Percentiles rank a stretch among this genome's conserved stretches.
These are phyloP conservation scores for Tipula unca DNA, from an alignment of 2,888 invertebrate genomes.

Conservation along the genomic window DNA sequence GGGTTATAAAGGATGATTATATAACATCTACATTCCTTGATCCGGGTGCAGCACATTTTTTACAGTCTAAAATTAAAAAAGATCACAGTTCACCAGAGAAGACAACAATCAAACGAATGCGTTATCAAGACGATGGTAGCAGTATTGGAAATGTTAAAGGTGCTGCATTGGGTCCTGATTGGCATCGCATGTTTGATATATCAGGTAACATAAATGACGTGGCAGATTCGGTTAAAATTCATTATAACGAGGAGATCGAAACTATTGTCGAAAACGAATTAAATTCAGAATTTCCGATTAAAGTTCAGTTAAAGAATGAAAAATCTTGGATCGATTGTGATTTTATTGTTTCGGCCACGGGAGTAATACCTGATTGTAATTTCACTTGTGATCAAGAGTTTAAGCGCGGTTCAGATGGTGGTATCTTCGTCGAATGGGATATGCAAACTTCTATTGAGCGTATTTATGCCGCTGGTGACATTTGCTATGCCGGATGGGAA, in stretches of 20 bases:
- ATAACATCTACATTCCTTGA: slow-evolving; percentile 93
- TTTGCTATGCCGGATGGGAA: slow-evolving; percentile 75
- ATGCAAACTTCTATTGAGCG: slow-evolving; percentile 71
- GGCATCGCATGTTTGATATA: slow-evolving; percentile 67
- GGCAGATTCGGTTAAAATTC: slow-evolving; percentile 46
- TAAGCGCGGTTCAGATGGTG: slow-evolving; percentile 59
- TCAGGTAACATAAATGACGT: slow-evolving; percentile 42
- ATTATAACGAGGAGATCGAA: slow-evolving; percentile 51
- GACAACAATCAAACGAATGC: slow-evolving; percentile 52
- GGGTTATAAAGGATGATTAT: slow-evolving; percentile 89
- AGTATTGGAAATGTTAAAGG: slow-evolving; percentile 49
- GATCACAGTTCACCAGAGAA: background rate
- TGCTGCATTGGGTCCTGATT: slow-evolving; percentile 94
- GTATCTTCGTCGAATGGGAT: slow-evolving; percentile 72
- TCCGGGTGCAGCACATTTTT: slow-evolving; percentile 91
- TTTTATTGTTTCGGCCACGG: slow-evolving; percentile 91
- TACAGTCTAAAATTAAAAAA: slow-evolving; percentile 43
- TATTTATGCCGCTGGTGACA: slow-evolving; percentile 94
- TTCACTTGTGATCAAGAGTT: slow-evolving; percentile 49
- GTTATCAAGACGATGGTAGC: slow-evolving; percentile 50
- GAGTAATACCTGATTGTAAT: slow-evolving; percentile 66
- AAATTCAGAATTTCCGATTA: slow-evolving; percentile 55
- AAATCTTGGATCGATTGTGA: slow-evolving; percentile 69
- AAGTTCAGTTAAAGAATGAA: slow-evolving; percentile 67
- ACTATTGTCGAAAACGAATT: slow-evolving; percentile 26